Base-by-base conservation (phyloP, 2,888 invertebrate species). In the Tineola bisselliella region DNA sequence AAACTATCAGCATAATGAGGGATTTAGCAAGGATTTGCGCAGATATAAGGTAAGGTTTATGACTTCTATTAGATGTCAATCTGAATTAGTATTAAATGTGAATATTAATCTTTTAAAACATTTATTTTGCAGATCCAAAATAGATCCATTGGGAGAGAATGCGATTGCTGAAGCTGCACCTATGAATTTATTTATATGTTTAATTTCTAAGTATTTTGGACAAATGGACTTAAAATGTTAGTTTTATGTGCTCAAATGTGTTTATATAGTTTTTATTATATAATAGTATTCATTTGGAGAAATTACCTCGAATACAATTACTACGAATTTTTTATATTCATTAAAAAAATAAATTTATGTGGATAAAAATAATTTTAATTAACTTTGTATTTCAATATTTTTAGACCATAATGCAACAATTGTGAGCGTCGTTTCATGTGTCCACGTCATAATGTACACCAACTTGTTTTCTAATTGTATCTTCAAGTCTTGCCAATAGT, bases 141-240 rank as follows among this genome's bases (percentile, higher is more conserved):
- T 88, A 64, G 73, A 79, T 63, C 69, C 72, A 38, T 75, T 81
- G n/a, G 72, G 69, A 25, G 81, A 83, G 64, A 72, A 77, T 62
- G 71, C 78, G 33, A 70, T 67, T 65, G 68, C 73, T 61, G 73
- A 81, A 48, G 88, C 87, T 56, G 76, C 81, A 58, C 88, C 91
- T 8, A 73, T 93, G 44, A 94, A 93, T 79, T 82, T 94, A 60
- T 90, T 92, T 68, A 93, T 94, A 70, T 93, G 93, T 75, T 78
- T 94, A 65, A 90, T 94, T 56, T 89, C 91, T 44, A 88, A 90
- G 68, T 93, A 92, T 78, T 94, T 92, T 79, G 88, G 90, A 65
- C 94, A 95, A 75, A 80, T 88, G 65, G 94, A 94, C 78, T 17
- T 48, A 48, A 17, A n/a, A 17, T 83, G 48, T 48, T 48, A 48